Conservation (phyloP, 1,140 invertebrate species). For the Drosophila willistoni region DNA sequence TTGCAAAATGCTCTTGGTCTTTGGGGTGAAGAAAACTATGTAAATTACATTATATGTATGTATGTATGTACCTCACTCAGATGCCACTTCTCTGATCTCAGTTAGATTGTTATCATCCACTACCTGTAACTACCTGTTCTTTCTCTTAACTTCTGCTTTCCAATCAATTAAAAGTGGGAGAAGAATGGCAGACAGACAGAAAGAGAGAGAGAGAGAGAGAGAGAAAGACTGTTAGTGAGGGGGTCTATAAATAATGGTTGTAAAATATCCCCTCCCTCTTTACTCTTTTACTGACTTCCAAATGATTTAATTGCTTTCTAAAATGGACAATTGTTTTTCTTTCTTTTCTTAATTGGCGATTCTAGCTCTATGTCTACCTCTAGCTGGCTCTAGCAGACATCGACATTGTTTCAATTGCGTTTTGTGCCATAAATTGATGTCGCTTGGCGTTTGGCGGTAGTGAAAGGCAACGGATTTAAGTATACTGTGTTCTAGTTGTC, state of each 20-base stretch:
- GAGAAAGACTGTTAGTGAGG: too few relatives aligned
- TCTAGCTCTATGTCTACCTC: background rate
- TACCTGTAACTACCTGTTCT: background rate
- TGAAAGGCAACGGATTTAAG: constrained; percentile 12
- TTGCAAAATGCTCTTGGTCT: background rate
- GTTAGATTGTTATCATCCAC: background rate
- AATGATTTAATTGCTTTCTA: constrained; percentile 37
- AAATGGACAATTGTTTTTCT: constrained; percentile 20
- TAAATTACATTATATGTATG: background rate
- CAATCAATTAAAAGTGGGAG: constrained; percentile 17
- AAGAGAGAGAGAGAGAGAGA: too few relatives aligned
- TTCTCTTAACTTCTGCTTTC: background rate
- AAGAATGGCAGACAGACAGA: background rate
- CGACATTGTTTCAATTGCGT: constrained; percentile 26
- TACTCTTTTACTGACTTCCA: background rate
- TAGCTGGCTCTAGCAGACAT: background rate
- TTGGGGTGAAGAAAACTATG: constrained; percentile 3
- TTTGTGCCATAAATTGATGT: constrained; percentile 24
- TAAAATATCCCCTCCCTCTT: constrained; percentile 5
- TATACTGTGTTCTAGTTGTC: background rate
- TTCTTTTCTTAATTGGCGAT: constrained; percentile 18
- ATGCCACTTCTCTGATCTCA: background rate
- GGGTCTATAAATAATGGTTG: constrained; percentile 1
- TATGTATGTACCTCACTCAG: too few relatives aligned
- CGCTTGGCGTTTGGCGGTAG: background rate